These are phyloP conservation scores for Copidosoma aretas DNA, from an alignment of 2,888 invertebrate species.

Conservation along the genomic window DNA sequence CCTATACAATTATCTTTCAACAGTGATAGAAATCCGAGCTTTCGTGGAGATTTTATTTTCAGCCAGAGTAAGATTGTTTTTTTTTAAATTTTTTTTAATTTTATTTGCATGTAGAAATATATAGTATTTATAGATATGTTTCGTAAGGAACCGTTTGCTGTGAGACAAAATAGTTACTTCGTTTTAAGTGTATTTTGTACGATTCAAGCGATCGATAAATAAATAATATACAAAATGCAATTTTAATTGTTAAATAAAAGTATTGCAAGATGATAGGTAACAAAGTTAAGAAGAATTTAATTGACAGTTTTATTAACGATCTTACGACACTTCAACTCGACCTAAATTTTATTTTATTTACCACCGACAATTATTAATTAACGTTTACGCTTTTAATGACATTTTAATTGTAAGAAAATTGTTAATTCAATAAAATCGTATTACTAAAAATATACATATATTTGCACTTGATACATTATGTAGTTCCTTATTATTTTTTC, in stretches of 20 bases:
- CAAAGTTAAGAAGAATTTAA: no score
- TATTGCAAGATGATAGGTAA: no score
- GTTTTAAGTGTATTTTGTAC: conserved; percentile 37
- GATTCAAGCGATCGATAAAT: conserved; percentile 25
- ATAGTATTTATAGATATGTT: conserved; percentile 11
- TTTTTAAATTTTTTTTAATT: conserved; percentile 34
- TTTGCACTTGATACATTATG: conserved; percentile 30
- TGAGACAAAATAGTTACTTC: conserved; percentile 35
- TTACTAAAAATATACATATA: conserved; percentile 37
- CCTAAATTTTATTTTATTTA: neutral
- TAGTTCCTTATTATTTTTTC: neutral
- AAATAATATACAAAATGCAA: conserved; percentile 21
- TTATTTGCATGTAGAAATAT: conserved; percentile 9
- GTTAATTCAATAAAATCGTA: conserved; percentile 33
- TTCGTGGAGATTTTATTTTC: neutral
- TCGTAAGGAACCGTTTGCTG: conserved; percentile 34
- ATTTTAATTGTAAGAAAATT: conserved; percentile 12
- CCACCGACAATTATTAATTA: conserved; percentile 13
- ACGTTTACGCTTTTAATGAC: conserved; percentile 21
- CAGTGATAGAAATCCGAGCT: no score
- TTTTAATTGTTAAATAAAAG: no score
- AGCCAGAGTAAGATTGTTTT: conserved; percentile 22
- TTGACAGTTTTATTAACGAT: no score
- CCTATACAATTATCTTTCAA: no score
- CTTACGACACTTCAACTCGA: no score